Evolutionary conservation across 2,797 vertebrate species (phyloP).

Genomic region (Xenopus petersii): DNA sequence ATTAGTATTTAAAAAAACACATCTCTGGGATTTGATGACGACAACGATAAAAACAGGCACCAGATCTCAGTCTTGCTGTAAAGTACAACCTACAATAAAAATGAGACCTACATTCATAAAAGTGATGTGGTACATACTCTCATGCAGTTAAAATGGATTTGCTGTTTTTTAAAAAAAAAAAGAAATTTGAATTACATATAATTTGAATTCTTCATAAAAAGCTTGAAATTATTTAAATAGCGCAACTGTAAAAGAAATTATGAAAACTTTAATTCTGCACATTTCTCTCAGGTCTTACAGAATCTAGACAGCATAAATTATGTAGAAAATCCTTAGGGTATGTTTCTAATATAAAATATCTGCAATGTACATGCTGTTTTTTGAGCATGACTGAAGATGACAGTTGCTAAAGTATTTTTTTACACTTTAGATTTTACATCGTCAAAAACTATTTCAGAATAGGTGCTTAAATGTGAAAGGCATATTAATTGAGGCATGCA

Average conservation of each 20-base stretch:
- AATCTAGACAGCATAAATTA: fast-evolving
- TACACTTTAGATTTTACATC: conserved; percentile 55
- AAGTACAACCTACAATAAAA: too few species aligned
- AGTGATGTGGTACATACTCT: too few species aligned
- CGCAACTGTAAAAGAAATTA: background rate
- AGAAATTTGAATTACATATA: background rate
- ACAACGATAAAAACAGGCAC: too few species aligned
- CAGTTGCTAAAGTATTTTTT: conserved; percentile 56
- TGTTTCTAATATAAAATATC: conserved; percentile 11
- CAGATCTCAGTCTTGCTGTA: too few species aligned
- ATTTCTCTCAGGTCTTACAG: background rate
- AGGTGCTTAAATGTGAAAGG: conserved; percentile 37
- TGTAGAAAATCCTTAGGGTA: conserved; percentile 38
- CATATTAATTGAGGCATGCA: conserved; percentile 57
- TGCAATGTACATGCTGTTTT: conserved; percentile 48
- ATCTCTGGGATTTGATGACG: too few species aligned
- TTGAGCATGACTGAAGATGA: conserved; percentile 57
- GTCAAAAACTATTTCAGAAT: conserved; percentile 56
- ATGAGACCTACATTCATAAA: too few species aligned
- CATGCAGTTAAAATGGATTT: too few species aligned
- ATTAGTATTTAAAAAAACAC: too few species aligned
- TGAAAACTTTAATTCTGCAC: background rate
- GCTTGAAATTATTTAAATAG: background rate
- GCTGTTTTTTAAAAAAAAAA: too few species aligned
- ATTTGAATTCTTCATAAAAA: background rate